Conservation (phyloP, 1,140 invertebrate genomes). For the Ridgeia piscesae region DNA sequence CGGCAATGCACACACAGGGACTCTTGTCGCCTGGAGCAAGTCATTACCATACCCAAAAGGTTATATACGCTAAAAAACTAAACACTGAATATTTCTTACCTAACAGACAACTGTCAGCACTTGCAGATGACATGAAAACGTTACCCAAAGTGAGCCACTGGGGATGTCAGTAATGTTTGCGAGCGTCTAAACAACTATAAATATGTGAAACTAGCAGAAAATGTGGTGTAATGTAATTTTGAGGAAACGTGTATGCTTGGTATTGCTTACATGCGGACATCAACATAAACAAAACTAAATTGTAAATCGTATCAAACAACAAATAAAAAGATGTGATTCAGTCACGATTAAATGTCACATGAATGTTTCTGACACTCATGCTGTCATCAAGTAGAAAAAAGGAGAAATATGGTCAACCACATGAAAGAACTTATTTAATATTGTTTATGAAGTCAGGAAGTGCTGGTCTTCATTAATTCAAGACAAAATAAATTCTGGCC, state of each 20-base stretch:
- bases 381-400: no score
- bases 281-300: neutral
- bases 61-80: neutral
- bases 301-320: neutral
- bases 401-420: no score
- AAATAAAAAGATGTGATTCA: neutral
- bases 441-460: no score
- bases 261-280: no score
- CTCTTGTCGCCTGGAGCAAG: neutral
- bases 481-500: neutral
- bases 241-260: no score
- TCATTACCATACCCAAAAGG: neutral
- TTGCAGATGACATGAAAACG: neutral
- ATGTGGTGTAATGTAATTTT: no score
- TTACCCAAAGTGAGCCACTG: neutral
- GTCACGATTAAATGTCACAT: no score
- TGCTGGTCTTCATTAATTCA: no score
- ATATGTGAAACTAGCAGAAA: no score
- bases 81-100: neutral
- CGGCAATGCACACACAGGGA: neutral
- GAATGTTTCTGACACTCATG: no score
- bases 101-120: neutral
- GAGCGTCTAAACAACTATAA: neutral
- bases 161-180: neutral
- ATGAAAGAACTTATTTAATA: no score